phyloP scores from a whole-genome alignment of 2,797 vertebrate genomes.

The Ciconia nigra region DNA sequence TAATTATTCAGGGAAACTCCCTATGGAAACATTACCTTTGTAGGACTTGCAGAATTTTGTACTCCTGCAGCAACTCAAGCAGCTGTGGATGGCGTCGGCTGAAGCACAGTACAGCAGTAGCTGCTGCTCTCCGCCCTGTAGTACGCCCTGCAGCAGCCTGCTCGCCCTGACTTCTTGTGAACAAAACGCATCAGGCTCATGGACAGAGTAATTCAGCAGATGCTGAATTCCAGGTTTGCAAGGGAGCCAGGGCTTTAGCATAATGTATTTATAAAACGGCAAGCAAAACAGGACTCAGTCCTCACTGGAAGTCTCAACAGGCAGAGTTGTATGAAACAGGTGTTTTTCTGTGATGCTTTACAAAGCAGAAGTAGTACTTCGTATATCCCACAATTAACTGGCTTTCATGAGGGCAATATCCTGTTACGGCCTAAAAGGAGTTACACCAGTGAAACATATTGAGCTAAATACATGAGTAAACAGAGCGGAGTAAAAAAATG shows the following conservation, averaged over 20 bases:
- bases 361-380: background rate
- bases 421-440: background rate
- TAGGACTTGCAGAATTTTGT: background rate
- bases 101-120: background rate
- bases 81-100: background rate
- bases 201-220: background rate
- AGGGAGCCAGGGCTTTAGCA: background rate
- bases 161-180: background rate
- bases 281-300: background rate
- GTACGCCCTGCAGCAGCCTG: background rate
- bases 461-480: background rate
- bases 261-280: background rate
- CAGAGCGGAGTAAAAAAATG: background rate
- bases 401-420: background rate
- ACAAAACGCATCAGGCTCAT: background rate
- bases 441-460: background rate
- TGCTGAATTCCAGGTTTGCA: background rate
- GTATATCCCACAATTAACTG: background rate
- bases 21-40: background rate
- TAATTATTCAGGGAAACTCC: background rate
- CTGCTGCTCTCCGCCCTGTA: background rate
- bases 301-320: background rate
- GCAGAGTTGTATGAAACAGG: background rate
- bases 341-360: background rate
- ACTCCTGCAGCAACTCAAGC: background rate